Conservation (phyloP, 2,113 vertebrate species). For the Ctenodactylus gundi region DNA sequence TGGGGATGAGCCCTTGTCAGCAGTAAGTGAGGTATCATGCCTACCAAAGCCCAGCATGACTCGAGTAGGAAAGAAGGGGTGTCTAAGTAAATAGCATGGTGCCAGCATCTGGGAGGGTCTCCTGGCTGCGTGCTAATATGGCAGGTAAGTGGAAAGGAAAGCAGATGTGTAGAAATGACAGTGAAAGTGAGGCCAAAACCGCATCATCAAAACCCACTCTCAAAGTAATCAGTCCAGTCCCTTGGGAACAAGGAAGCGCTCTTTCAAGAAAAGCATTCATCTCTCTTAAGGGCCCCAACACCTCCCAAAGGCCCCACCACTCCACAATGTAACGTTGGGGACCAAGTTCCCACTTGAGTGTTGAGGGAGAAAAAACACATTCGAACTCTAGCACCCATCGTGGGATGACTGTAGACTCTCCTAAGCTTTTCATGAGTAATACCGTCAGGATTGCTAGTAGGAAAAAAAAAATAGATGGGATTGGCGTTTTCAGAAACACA, state of each 20-base stretch:
- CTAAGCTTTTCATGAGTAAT: background rate
- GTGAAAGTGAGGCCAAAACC: background rate
- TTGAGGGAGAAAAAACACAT: background rate
- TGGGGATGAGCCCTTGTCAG: too few species aligned
- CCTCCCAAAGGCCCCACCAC: background rate
- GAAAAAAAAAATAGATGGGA: background rate
- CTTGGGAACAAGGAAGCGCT: background rate
- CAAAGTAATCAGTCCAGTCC: background rate
- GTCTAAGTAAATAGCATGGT: background rate
- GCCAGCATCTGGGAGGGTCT: background rate
- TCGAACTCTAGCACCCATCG: background rate
- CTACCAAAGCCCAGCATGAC: too few species aligned
- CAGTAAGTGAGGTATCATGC: too few species aligned
- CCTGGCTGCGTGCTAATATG: background rate
- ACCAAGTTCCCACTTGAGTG: background rate
- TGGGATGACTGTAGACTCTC: background rate
- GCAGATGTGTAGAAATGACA: background rate
- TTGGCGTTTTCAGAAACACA: background rate
- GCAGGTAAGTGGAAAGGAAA: background rate
- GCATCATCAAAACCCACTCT: background rate
- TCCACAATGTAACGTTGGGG: background rate
- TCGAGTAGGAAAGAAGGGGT: too few species aligned
- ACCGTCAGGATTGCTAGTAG: background rate
- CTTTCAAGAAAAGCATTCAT: background rate
- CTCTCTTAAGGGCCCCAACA: background rate